Evolutionary conservation across 2,113 vertebrate species (phyloP), one percentile per base, ranked within the genome.

Genomic region (Colius striatus): DNA sequence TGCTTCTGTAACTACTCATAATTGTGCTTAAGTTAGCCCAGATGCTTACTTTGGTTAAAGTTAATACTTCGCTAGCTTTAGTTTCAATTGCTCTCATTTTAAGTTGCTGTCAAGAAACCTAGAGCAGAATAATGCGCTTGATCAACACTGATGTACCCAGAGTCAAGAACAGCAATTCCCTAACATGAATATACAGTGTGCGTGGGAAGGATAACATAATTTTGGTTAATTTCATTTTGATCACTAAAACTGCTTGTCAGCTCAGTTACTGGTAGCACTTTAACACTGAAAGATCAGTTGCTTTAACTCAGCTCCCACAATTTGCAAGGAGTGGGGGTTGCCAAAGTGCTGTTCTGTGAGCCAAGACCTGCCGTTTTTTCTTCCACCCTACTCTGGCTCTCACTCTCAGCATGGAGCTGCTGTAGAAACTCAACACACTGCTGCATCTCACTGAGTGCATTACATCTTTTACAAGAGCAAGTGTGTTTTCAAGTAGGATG

Each of bases 181-280:
- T 38, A 80, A 58, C 34, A 60, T 0, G 1, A 66, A 62, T 67
- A 83, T 21, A 70, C 16, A 68, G 26, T 2, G 3, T 11, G 34
- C 1, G n/a, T 71, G 71, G 85, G 92, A 89, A 85, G 29, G 43
- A 73, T 50, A 90, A 87, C 0, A 0, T 20, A 60, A 86, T 92
- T 92, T 51, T 74, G 60, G 43, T 84, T 94, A 71, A 90, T 88
- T 88, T 93, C 23, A 82, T 90, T 95, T 86, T 86, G 85, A 93
- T 88, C 85, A 72, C 68, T 87, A 88, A 75, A 94, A 84, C 16
- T 55, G 34, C 68, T 81, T 96, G 82, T 81, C 85, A 92, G 62
- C 27, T 90, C 60, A 72, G 43, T 73, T 86, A 75, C 61, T 61
- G 32, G 38, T 74, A 58, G 51, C 4, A 1, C 60, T 92, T 82